Evolutionary conservation across 53 echinoderm and acorn worm genomes (phyloP).

Genomic region (Apostichopus leukothele): DNA sequence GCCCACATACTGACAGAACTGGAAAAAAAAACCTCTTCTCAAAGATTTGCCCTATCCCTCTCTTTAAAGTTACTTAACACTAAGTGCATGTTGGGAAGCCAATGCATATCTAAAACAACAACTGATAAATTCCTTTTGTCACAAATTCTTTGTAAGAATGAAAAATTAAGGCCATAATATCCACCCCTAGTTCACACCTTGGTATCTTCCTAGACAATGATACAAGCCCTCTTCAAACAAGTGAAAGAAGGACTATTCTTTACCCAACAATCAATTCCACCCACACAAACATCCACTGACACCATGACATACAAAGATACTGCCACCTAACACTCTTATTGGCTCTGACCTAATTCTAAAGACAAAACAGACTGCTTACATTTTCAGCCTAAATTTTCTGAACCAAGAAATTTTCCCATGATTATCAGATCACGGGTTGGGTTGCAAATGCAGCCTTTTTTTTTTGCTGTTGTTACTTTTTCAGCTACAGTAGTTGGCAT

Average conservation of each 20-base stretch:
- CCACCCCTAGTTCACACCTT: not conserved
- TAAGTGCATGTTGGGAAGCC: no score
- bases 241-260: not conserved
- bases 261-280: not conserved
- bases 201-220: not conserved
- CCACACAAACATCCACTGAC: slow-evolving; percentile 3
- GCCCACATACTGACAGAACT: no score
- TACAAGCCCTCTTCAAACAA: slow-evolving; percentile 32
- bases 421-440: not conserved
- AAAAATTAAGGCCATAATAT: not conserved
- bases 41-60: no score
- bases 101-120: not conserved
- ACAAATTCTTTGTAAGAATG: not conserved
- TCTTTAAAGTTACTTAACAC: no score
- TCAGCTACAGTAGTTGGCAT: no score
- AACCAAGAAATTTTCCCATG: slow-evolving; percentile 10
- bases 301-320: not conserved
- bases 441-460: no score
- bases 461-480: not conserved
- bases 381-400: not conserved
- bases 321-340: not conserved
- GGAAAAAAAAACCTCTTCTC: no score
- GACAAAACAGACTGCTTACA: not conserved
- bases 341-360: not conserved
- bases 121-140: not conserved